Percentiles rank a stretch among this genome's conserved stretches.
Evolutionary conservation across 2,113 vertebrate species (phyloP).

Genomic region (Enhydra lutris): DNA sequence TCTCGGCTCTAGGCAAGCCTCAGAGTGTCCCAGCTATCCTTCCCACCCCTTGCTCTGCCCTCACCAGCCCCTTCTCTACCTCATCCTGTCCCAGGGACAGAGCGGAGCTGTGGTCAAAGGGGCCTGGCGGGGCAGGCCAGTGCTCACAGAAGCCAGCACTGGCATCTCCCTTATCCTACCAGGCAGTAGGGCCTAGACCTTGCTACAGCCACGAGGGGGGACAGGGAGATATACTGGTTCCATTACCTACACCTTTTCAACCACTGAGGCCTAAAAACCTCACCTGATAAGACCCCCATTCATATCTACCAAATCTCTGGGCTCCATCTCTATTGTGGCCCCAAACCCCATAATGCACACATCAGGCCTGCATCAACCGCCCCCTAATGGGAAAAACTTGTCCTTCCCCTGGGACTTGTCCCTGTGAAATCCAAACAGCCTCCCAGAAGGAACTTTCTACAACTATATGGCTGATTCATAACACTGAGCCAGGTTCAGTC

Average conservation of each 20-base stretch:
- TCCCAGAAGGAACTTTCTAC: slow-evolving; percentile 7
- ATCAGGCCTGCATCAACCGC: not conserved
- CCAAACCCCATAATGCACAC: not conserved
- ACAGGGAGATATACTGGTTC: not conserved
- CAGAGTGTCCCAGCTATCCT: not conserved
- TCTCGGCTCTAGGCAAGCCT: not conserved
- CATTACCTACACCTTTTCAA: not conserved
- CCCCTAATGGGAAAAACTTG: not conserved
- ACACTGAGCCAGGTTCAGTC: not conserved
- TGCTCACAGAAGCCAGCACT: no score
- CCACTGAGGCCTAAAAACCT: not conserved
- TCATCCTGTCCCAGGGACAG: not conserved
- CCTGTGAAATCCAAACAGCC: not conserved
- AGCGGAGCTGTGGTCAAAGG: not conserved
- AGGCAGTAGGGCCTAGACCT: not conserved
- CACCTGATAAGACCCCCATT: not conserved
- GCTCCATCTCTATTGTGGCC: not conserved
- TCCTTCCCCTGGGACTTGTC: not conserved
- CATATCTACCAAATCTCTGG: not conserved
- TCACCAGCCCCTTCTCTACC: not conserved
- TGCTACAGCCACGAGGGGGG: not conserved
- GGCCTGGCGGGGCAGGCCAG: no score
- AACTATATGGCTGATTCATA: not conserved
- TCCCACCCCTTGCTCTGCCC: not conserved
- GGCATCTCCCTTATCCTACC: not conserved